Conservation (phyloP, 2,797 vertebrate species). For the Siniperca obscura region DNA sequence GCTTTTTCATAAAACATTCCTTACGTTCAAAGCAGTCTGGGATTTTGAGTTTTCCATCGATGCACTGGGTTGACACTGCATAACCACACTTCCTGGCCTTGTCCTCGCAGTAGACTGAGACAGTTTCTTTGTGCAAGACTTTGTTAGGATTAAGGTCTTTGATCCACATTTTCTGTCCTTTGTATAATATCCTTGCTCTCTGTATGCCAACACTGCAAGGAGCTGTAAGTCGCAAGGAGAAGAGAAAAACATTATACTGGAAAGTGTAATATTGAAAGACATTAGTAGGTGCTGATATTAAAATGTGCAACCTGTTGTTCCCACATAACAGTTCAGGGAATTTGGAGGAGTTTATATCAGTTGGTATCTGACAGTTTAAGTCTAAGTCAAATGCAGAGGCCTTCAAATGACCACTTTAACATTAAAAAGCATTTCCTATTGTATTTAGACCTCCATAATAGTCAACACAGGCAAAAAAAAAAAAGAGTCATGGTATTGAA, state of each 20-base stretch:
- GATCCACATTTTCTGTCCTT: constrained; percentile 82
- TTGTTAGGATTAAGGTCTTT: constrained; percentile 76
- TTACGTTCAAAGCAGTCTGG: constrained; percentile 90
- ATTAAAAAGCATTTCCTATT: not conserved
- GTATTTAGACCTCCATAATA: not conserved
- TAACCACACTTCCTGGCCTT: constrained; percentile 86
- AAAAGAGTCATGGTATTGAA: not conserved
- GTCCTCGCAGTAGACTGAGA: constrained; percentile 90
- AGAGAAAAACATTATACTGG: not conserved
- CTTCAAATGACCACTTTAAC: not conserved
- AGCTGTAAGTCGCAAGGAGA: constrained; percentile 76
- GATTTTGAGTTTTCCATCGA: constrained; percentile 83
- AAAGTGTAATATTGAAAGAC: not conserved
- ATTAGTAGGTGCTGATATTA: not conserved
- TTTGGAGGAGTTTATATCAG: not conserved
- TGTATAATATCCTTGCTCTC: constrained; percentile 86
- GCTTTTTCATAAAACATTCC: not conserved
- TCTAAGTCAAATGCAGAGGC: not conserved
- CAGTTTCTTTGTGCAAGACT: constrained; percentile 83
- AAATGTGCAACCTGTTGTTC: not conserved
- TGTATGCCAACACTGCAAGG: constrained; percentile 84
- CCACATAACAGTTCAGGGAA: not conserved
- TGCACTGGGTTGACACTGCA: constrained; percentile 80
- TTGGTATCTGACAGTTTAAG: not conserved
- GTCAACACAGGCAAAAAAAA: not conserved